Base-by-base conservation (phyloP, 1,140 invertebrate genomes). In the Dreissena rostriformis region DNA sequence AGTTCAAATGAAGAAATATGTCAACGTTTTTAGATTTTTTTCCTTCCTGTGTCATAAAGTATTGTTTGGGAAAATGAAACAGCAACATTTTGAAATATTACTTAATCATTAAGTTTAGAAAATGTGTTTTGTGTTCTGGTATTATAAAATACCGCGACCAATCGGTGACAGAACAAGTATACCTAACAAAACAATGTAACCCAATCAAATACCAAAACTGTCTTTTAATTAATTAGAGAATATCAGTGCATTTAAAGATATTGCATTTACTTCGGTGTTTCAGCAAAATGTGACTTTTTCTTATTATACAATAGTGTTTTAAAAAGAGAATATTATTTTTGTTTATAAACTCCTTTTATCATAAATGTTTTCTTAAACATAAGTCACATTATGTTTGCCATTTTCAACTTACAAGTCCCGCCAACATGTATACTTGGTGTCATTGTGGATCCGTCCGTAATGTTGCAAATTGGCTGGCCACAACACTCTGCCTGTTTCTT, bases 401-500 rank as follows among this genome's bases (percentile, higher is more conserved):
- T 11, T 24, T 14, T n/a, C 75, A 11, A 66, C 76, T 78, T 51
- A 88, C 87, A 77, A 6, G 75, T 72, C 0, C 85, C 87, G 19
- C 67, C 82, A 24, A 85, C 82, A 71, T 84, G 63, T 5, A 84
- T 67, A 7, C 71, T 75, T 2, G 61, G 26, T 63, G 75, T 82
- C 0, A 79, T 75, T 63, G 81, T 85, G 29, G 73, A 82, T 0
- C 84, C 80, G 29, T 77, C 63, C 28, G 72, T 15, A 67, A 73
- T 39, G 61, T 83, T 85, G 53, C 89, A 90, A 28, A 86, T 80
- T 7, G 85, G 87, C 39, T 74, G 67, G 19, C 68, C 82, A 63
- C 89, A 90, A 63, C 89, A 90, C n/a, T 86, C 57, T 12, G 86
- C 87, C 1, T 84, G 78, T 15, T 84, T 53, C 39, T 82, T 87